phyloP scores from a whole-genome alignment of 2,797 vertebrate genomes.

The Schizopygopsis malacanthus region DNA sequence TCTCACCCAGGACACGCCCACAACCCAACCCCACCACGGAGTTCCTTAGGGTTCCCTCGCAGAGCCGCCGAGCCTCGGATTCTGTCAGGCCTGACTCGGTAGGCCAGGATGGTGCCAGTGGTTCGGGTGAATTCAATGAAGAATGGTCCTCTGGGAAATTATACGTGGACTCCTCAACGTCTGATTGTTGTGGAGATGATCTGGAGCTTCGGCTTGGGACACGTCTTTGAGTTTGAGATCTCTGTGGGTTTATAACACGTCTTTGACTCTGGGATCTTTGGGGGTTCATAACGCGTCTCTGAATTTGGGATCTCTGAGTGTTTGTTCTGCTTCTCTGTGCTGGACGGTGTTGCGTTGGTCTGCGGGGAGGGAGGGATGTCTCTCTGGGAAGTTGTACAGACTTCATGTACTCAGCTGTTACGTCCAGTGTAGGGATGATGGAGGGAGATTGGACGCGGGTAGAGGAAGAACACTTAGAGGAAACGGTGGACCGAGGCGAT shows the following conservation, averaged over 20 bases:
- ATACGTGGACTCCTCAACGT: constrained; percentile 76
- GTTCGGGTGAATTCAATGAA: constrained; percentile 63
- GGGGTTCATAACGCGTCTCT: constrained; percentile 23
- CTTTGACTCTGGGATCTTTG: constrained; percentile 29
- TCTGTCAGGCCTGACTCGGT: constrained; percentile 78
- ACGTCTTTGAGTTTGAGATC: constrained; percentile 55
- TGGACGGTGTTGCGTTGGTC: constrained; percentile 36
- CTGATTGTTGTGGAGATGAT: constrained; percentile 53
- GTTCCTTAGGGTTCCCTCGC: constrained; percentile 77
- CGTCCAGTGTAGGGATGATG: constrained; percentile 84
- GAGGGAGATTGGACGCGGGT: constrained; percentile 69
- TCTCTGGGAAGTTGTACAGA: constrained; percentile 65
- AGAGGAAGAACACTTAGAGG: constrained; percentile 74
- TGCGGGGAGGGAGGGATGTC: constrained; percentile 37
- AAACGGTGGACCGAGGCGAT: constrained; percentile 50
- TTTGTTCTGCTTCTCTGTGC: constrained; percentile 41
- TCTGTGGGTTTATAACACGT: constrained; percentile 8
- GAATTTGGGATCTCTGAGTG: constrained; percentile 23
- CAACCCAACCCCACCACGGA: constrained; percentile 83
- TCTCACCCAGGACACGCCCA: constrained; percentile 71
- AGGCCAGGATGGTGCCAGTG: constrained; percentile 77
- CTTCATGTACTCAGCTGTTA: constrained; percentile 78
- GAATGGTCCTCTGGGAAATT: constrained; percentile 84
- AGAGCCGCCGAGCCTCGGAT: constrained; percentile 69
- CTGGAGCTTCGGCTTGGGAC: constrained; percentile 67